phyloP scores from a whole-genome alignment of 1,140 invertebrate species.

The Euwallacea fornicatus region DNA sequence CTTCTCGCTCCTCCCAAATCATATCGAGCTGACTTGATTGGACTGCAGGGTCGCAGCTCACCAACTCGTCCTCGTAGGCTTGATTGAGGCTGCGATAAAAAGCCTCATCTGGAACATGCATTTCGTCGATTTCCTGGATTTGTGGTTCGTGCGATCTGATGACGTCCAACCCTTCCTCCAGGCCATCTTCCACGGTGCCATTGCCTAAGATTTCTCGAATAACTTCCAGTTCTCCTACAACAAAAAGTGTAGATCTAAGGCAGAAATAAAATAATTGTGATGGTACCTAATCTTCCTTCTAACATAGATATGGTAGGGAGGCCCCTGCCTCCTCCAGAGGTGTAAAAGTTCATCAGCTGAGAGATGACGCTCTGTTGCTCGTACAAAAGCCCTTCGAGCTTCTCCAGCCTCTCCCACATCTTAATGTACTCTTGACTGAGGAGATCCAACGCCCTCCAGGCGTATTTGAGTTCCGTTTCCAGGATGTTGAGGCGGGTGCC shows the following conservation, averaged over 20 bases:
- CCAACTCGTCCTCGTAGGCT: constrained; percentile 79
- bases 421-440: constrained; percentile 90
- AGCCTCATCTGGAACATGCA: constrained; percentile 73
- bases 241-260: not conserved
- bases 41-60: constrained; percentile 64
- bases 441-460: constrained; percentile 87
- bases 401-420: constrained; percentile 91
- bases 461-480: constrained; percentile 87
- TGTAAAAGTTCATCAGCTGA: constrained; percentile 81
- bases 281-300: constrained; percentile 37
- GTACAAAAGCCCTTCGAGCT: constrained; percentile 83
- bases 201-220: constrained; percentile 64
- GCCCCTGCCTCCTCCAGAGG: constrained; percentile 45
- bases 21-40: constrained; percentile 73
- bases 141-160: constrained; percentile 48
- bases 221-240: constrained; percentile 58
- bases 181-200: constrained; percentile 62
- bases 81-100: constrained; percentile 88
- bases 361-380: constrained; percentile 91
- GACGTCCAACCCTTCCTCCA: constrained; percentile 63
- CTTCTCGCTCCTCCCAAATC: constrained; percentile 76
- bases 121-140: constrained; percentile 59
- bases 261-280: constrained; percentile 9
- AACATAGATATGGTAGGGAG: constrained; percentile 33
- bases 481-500: constrained; percentile 81